Evolutionary conservation across 2,113 vertebrate genomes (phyloP), one percentile per base, ranked within the genome.

Genomic region (Tachysurus vachellii): DNA sequence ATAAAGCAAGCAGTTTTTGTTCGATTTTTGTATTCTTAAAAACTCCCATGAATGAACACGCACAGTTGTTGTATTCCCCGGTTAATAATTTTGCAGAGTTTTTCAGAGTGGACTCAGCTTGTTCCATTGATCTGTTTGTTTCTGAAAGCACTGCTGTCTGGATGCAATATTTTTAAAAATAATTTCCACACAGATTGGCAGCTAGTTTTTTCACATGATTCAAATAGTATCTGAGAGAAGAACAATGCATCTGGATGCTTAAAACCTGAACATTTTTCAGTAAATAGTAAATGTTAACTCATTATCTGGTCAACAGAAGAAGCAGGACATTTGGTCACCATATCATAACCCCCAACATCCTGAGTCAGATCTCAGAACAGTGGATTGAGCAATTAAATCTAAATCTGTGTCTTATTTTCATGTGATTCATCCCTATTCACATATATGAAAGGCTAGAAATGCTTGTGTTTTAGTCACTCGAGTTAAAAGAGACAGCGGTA

Each of bases 401-500:
- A 36, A 80, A 59, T 9, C 54, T 23, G 54, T 57, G 28, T 80
- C 16, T 80, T 80, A 59, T 36, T 75, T 50, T 75, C 44, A 47
- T 75, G 42, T 50, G 44, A 26, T 50, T 76, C 26, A n/a, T 73
- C 21, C 36, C 9, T 73, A 21, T 73, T 47, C 42, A 42, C 21
- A 70, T 71, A 47, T 75, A 31, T 12, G 4, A 50, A 76, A 14
- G 44, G 5, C 21, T 77, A 53, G 26, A 53, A 77, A 77, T 77
- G 6, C 19, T 47, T 31, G 13, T 64, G 83, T 90, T 91, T 91
- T 88, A 93, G 92, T 92, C 93, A 89, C 83, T 85, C 86, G 83
- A 87, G 91, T 1, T 26, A 53, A 64, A 42, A 56, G 28, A 80
- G 17, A 12, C n/a, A 62, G 42, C 31, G 6, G 54, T 23, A 31